Percentiles rank a stretch among this genome's conserved stretches.
Evolutionary conservation across 2,888 invertebrate species (phyloP).

Genomic region (Erynnis tages): DNA sequence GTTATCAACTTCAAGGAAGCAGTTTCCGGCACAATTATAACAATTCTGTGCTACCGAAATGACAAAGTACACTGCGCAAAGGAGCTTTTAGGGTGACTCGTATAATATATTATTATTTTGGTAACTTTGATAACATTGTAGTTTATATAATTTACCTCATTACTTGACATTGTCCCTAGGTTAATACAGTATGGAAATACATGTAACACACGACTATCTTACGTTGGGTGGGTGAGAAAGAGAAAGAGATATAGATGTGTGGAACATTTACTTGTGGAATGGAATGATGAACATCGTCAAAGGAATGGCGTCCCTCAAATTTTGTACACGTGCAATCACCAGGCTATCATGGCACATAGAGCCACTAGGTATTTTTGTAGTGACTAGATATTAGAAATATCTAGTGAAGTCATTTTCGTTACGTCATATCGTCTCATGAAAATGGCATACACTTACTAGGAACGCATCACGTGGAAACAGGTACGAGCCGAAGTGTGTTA

Average conservation of each 20-base stretch:
- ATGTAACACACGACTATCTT: no score
- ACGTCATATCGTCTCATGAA: slow-evolving; percentile 21
- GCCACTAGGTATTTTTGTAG: neutral
- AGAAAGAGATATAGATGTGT: no score
- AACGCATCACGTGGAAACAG: neutral
- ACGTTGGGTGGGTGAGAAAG: no score
- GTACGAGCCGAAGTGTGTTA: neutral
- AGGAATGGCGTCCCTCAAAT: slow-evolving; percentile 48
- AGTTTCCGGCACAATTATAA: slow-evolving; percentile 36
- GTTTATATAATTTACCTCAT: no score
- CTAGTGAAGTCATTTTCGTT: slow-evolving; percentile 1
- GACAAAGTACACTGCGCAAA: neutral
- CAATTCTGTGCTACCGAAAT: neutral
- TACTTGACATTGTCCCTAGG: no score
- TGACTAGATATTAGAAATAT: neutral
- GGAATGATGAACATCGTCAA: slow-evolving; percentile 53
- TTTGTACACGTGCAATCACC: slow-evolving; percentile 50
- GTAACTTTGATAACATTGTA: no score
- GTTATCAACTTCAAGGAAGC: slow-evolving; percentile 63
- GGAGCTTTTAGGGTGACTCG: neutral
- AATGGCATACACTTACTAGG: slow-evolving; percentile 19
- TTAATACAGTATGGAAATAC: no score
- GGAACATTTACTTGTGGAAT: neutral
- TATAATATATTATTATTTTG: no score
- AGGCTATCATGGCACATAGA: slow-evolving; percentile 47